Evolutionary conservation across 2,888 invertebrate genomes (phyloP).

Genomic region (Eucera pruinosa): DNA sequence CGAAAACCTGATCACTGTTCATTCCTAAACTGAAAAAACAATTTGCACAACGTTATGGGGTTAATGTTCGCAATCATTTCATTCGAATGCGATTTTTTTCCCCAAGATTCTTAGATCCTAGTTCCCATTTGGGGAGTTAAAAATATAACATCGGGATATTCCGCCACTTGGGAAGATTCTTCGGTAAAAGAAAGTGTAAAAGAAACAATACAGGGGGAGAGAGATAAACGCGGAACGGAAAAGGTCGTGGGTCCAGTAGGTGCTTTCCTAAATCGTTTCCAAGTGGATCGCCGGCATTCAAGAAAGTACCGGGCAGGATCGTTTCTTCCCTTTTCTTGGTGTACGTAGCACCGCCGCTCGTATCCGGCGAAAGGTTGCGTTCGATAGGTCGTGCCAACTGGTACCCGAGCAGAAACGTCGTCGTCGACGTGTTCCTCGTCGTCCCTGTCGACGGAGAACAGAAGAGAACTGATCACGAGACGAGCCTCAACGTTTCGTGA

Average conservation of each 20-base stretch:
- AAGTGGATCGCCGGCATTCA: conserved; percentile 57
- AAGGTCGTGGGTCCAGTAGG: conserved; percentile 45
- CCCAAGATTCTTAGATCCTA: too few species aligned
- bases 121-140: too few species aligned
- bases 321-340: conserved; percentile 41
- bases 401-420: conserved; percentile 58
- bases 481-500: conserved; percentile 51
- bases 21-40: too few species aligned
- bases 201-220: conserved; percentile 29
- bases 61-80: too few species aligned
- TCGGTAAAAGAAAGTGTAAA: background rate
- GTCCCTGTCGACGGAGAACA: conserved; percentile 23
- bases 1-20: too few species aligned
- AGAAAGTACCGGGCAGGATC: conserved; percentile 45
- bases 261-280: conserved; percentile 55
- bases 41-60: too few species aligned
- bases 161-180: too few species aligned
- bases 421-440: conserved; percentile 50
- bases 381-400: conserved; percentile 71
- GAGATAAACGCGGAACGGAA: conserved; percentile 37
- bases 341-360: conserved; percentile 45
- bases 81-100: too few species aligned
- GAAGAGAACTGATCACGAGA: conserved; percentile 27
- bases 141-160: too few species aligned
- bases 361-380: conserved; percentile 65